phyloP scores from a whole-genome alignment of 2,113 vertebrate species.

The Menidia beryllina region DNA sequence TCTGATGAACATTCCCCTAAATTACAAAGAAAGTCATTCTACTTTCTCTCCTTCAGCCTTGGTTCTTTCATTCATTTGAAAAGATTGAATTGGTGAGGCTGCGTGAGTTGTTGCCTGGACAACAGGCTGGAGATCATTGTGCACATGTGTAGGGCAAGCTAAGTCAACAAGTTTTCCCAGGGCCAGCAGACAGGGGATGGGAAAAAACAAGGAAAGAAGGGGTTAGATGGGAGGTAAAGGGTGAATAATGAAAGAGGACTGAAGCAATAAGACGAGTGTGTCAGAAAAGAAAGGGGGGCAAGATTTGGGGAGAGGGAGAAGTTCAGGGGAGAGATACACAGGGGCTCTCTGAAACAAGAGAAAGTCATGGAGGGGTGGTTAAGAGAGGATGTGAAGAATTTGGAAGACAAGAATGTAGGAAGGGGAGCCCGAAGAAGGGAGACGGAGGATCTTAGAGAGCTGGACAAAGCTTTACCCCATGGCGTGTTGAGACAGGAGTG shows the following conservation, averaged over 20 bases:
- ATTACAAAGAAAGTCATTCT: constrained; percentile 71
- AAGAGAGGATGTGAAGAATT: constrained; percentile 58
- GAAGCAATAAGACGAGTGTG: constrained; percentile 63
- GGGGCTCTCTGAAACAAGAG: constrained; percentile 44
- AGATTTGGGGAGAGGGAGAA: constrained; percentile 37
- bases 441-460: constrained; percentile 36
- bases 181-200: constrained; percentile 66
- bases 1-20: constrained; percentile 61
- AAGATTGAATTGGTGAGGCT: constrained; percentile 69
- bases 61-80: constrained; percentile 59
- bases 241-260: constrained; percentile 59
- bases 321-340: constrained; percentile 42
- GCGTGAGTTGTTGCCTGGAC: constrained; percentile 72
- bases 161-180: constrained; percentile 83
- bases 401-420: constrained; percentile 19
- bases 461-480: constrained; percentile 34
- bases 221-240: not conserved
- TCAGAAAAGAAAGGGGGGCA: constrained; percentile 37
- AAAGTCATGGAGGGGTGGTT: constrained; percentile 32
- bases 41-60: constrained; percentile 63
- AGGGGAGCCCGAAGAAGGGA: constrained; percentile 27
- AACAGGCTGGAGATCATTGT: constrained; percentile 74
- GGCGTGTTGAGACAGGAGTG: constrained; percentile 53
- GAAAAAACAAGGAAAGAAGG: constrained; percentile 35
- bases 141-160: constrained; percentile 59